phyloP scores from a whole-genome alignment of 2,888 invertebrate genomes.

The Sarcophaga caerulescens region DNA sequence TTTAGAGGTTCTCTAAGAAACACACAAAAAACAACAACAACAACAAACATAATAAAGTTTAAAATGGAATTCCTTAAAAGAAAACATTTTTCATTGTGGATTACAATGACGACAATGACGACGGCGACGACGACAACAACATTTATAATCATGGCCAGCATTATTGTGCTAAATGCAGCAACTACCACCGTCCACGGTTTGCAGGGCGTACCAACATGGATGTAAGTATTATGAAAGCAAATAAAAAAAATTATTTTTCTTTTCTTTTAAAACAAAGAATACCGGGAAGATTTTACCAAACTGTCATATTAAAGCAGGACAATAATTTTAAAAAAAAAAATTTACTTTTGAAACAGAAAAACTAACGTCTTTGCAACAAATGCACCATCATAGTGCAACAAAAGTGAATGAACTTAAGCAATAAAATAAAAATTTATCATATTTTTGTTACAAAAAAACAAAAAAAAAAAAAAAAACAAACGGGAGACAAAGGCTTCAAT shows the following conservation, averaged over 20 bases:
- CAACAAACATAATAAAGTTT: conserved; percentile 69
- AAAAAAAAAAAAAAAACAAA: no score
- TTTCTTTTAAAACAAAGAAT: conserved; percentile 16
- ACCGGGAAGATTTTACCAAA: background rate
- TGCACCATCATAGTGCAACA: no score
- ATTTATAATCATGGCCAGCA: conserved; percentile 74
- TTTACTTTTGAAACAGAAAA: background rate
- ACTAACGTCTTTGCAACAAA: no score
- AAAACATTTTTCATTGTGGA: conserved; percentile 79
- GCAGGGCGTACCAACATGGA: conserved; percentile 81
- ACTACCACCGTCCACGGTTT: conserved; percentile 74
- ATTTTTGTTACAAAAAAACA: no score
- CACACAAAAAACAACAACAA: conserved; percentile 1
- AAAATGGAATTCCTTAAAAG: conserved; percentile 79
- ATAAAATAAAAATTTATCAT: no score
- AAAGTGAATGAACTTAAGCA: no score
- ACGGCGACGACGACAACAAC: conserved; percentile 72
- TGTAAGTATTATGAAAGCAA: conserved; percentile 75
- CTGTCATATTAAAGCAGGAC: conserved; percentile 45
- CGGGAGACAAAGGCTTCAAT: no score
- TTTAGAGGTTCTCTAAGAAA: background rate
- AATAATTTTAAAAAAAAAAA: conserved; percentile 27
- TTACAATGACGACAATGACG: conserved; percentile 61
- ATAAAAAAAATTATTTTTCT: conserved; percentile 14
- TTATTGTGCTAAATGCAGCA: conserved; percentile 72